Evolutionary conservation across 2,797 vertebrate species (phyloP), one percentile per base, ranked within the genome.

Genomic region (Coreius guichenoti): DNA sequence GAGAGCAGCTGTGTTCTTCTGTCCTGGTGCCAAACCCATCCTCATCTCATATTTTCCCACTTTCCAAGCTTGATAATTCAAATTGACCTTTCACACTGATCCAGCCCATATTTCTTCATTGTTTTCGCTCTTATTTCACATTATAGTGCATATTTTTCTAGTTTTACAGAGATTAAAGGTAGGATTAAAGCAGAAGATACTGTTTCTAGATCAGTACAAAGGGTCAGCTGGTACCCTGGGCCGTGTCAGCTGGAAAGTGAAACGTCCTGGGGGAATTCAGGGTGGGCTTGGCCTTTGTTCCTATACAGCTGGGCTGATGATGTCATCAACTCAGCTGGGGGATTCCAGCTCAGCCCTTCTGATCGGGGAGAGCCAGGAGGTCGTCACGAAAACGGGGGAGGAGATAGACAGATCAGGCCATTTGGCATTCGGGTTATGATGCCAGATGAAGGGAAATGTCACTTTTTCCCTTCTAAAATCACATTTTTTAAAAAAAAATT

Each of bases 321-420:
- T 90, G 90, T 88, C 87, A 89, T 89, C 63, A 83, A 45, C 81
- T 86, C 76, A 73, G 87, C 82, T 80, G 86, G 86, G 88, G 85
- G 77, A 85, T 79, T 88, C 86, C 84, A 86, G 45, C 56, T 76
- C 82, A 73, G 47, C 77, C 68, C 58, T 79, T 77, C 47, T 82
- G 82, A 81, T 78, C 65, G 63, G 65, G 61, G 19, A 31, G 43
- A 45, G n/a, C 75, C 29, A 69, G 49, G 39, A 80, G 72, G 79
- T 86, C 63, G 19, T 70, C 68, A 79, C 4, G 26, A 49, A n/a
- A 58, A 74, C 21, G 14, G 68, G 68, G 45, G 51, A 49, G 72
- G 69, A 70, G 81, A 61, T 47, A 58, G 14, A 58, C 9, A 49
- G 68, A 85, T 80, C 77, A 65, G 68, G 23, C 9, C 68, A 63